Conservation (phyloP, 2,888 invertebrate genomes). For the Aphidoletes aphidimyza region DNA sequence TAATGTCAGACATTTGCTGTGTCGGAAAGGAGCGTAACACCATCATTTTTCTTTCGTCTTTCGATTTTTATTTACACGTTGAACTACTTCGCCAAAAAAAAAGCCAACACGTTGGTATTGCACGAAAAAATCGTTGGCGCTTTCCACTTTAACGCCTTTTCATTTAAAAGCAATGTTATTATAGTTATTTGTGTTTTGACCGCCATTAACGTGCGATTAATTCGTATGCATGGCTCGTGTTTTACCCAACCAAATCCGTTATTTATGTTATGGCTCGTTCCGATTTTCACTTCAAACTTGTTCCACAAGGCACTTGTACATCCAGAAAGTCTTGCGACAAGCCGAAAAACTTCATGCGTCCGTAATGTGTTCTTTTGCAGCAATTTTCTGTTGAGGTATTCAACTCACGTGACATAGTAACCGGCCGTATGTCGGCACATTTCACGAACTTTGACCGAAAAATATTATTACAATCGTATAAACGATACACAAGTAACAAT, state of each 20-base stretch:
- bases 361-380: too few relatives aligned
- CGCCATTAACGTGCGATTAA: conserved; percentile 18
- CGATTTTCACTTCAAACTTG: conserved; percentile 5
- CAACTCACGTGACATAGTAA: conserved; percentile 44
- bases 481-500: background rate
- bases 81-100: too few relatives aligned
- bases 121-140: too few relatives aligned
- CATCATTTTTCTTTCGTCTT: background rate
- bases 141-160: background rate
- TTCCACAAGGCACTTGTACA: too few relatives aligned
- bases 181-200: conserved; percentile 6
- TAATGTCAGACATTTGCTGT: background rate
- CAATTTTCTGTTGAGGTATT: too few relatives aligned
- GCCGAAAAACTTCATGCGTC: too few relatives aligned
- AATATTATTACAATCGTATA: background rate
- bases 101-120: too few relatives aligned
- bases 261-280: conserved; percentile 39
- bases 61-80: background rate
- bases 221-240: conserved; percentile 42
- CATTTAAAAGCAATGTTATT: background rate
- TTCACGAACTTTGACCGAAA: conserved; percentile 43
- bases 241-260: background rate
- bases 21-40: too few relatives aligned
- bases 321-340: conserved; percentile 7
- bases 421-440: background rate